These are phyloP conservation scores for Drosophila pectinifera DNA, from an alignment of 1,140 invertebrate genomes.

Conservation along the genomic window DNA sequence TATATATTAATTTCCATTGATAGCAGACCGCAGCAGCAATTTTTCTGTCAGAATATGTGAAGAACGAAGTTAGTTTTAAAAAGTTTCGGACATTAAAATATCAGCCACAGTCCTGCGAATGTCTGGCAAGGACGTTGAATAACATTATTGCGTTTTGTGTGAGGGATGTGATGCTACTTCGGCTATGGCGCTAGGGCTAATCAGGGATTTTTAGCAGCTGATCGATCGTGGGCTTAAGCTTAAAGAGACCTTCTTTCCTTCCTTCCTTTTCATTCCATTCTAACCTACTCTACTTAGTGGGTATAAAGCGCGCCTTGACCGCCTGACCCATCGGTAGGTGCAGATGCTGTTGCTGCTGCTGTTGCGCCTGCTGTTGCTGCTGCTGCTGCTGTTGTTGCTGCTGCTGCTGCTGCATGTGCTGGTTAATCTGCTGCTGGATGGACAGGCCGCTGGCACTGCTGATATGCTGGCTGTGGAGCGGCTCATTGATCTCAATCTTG, in stretches of 20 bases:
- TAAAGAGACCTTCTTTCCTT: conserved; percentile 27
- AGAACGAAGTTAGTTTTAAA: too few relatives aligned
- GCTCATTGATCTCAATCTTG: conserved; percentile 82
- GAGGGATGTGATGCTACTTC: conserved; percentile 50
- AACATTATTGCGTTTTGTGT: conserved; percentile 9
- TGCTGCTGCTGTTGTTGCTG: conserved; percentile 49
- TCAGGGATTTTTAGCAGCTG: conserved; percentile 30
- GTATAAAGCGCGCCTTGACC: conserved; percentile 82
- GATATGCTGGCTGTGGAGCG: conserved; percentile 80
- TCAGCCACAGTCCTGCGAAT: too few relatives aligned
- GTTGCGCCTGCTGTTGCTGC: conserved; percentile 60
- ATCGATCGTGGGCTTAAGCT: conserved; percentile 33
- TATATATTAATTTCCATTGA: too few relatives aligned
- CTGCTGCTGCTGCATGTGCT: conserved; percentile 78
- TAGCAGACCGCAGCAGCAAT: too few relatives aligned
- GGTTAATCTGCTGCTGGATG: conserved; percentile 82
- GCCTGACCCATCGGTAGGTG: conserved; percentile 72
- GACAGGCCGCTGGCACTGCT: conserved; percentile 80
- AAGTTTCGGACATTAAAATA: too few relatives aligned
- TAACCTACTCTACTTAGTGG: conserved; percentile 68
- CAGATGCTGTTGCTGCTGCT: conserved; percentile 66
- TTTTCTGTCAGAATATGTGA: too few relatives aligned
- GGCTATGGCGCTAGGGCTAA: conserved; percentile 52
- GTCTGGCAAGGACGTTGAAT: neutral
- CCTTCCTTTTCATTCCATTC: neutral